Conservation (phyloP, 1,140 invertebrate genomes). For the Drosophila cardini region DNA sequence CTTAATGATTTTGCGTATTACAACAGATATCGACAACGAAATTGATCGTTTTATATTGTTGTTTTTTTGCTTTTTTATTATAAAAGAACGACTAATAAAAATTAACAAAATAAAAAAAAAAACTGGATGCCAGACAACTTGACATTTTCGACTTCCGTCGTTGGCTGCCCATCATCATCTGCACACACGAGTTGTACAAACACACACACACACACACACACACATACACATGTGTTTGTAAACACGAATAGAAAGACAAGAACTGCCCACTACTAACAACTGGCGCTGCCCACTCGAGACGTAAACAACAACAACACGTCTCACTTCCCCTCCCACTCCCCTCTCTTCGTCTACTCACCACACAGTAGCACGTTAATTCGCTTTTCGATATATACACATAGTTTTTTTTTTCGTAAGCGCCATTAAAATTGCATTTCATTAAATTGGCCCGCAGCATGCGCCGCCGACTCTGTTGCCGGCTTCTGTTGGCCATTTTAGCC, state of each 20-base stretch:
- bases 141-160: slow-evolving; percentile 55
- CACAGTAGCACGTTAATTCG: slow-evolving; percentile 49
- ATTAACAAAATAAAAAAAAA: slow-evolving; percentile 14
- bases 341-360: no score
- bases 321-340: background rate
- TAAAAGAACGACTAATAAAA: slow-evolving; percentile 34
- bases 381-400: slow-evolving; percentile 40
- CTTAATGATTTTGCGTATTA: slow-evolving; percentile 61
- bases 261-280: slow-evolving; percentile 72
- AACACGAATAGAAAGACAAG: slow-evolving; percentile 36
- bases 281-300: slow-evolving; percentile 58
- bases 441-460: slow-evolving; percentile 58
- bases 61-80: background rate
- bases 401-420: slow-evolving; percentile 60
- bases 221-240: background rate
- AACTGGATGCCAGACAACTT: slow-evolving; percentile 36
- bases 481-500: slow-evolving; percentile 50
- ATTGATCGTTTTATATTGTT: slow-evolving; percentile 10
- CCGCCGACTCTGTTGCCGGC: slow-evolving; percentile 27
- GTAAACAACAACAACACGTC: slow-evolving; percentile 70
- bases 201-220: slow-evolving; percentile 5
- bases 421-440: slow-evolving; percentile 81
- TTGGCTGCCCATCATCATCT: slow-evolving; percentile 43
- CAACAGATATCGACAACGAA: slow-evolving; percentile 51
- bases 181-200: slow-evolving; percentile 22